Evolutionary conservation across 2,888 invertebrate genomes (phyloP), one percentile per base, ranked within the genome.

Genomic region (Drosophila quinaria): DNA sequence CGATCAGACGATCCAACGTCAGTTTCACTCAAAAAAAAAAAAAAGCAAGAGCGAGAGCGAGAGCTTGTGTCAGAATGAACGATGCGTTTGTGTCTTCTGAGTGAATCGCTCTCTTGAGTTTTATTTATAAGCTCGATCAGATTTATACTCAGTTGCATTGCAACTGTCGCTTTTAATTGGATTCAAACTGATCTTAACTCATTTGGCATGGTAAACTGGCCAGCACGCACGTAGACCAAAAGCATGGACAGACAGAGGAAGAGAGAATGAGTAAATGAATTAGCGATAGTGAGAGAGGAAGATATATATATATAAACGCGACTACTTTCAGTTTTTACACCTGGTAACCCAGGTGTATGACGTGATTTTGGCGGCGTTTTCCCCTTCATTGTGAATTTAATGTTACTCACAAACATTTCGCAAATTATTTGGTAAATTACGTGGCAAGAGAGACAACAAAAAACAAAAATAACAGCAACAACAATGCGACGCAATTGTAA

Each of bases 381-480:
- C 61, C 42, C 33, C 11, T 22, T 22, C 4, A 22, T 13, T 42
- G 31, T 29, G 42, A 52, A 49, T 66, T 77, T 31, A 54, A 55
- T 47, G 74, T 70, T 70, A 70, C 59, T 67, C 71, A 78, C 54
- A 55, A 31, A 56, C 25, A 73, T 86, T 89, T 85, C 86, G 77
- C 74, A 87, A 89, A 85, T 72, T 62, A 70, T 75, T 81, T 77
- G 56, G 72, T 66, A 70, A 79, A 81, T 86, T 75, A 74, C 81
- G 76, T 68, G 66, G 63, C 67, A 63, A 59, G 59, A 56, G 35
- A 63, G 33, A 49, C 41, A 31, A 31, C 37, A n/a, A 62, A 17
- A 22, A 49, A n/a, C 55, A 17, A 22, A 49, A 49, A 22, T 29
- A 31, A 31, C 49, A 65, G 39, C 29, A 42, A 42, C 58, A 44